Conservation (phyloP, 2,113 vertebrate species). For the Ranitomeya imitator region DNA sequence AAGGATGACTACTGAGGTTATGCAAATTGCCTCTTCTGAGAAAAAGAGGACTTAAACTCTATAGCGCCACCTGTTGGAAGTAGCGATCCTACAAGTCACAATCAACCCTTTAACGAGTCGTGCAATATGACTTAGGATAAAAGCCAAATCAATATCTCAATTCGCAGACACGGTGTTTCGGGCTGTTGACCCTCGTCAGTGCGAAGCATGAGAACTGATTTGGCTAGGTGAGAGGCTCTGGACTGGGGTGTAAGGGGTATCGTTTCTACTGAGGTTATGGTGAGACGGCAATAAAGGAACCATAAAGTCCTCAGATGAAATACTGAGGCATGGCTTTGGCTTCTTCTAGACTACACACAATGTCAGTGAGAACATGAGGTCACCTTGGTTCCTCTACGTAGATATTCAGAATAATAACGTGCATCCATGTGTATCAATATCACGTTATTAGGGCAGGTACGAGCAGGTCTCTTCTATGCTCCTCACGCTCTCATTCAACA, state of each 20-base stretch:
- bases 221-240: too few relatives aligned
- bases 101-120: too few relatives aligned
- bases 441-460: constrained; percentile 51
- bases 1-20: not conserved
- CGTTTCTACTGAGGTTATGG: not conserved
- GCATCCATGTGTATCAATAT: constrained; percentile 35
- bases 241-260: too few relatives aligned
- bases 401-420: constrained; percentile 1
- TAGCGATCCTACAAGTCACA: too few relatives aligned
- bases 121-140: too few relatives aligned
- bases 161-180: too few relatives aligned
- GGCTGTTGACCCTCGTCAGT: too few relatives aligned
- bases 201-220: too few relatives aligned
- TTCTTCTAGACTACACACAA: not conserved
- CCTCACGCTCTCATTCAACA: constrained; percentile 1
- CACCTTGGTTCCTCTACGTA: not conserved
- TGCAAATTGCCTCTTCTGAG: too few relatives aligned
- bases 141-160: too few relatives aligned
- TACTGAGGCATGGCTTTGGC: not conserved
- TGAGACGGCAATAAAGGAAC: not conserved
- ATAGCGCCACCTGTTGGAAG: too few relatives aligned
- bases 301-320: not conserved
- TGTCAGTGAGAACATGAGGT: not conserved
- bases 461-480: constrained; percentile 24
- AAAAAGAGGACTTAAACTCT: too few relatives aligned